Evolutionary conservation across 2,113 vertebrate species (phyloP).

Genomic region (Oxyura jamaicensis): DNA sequence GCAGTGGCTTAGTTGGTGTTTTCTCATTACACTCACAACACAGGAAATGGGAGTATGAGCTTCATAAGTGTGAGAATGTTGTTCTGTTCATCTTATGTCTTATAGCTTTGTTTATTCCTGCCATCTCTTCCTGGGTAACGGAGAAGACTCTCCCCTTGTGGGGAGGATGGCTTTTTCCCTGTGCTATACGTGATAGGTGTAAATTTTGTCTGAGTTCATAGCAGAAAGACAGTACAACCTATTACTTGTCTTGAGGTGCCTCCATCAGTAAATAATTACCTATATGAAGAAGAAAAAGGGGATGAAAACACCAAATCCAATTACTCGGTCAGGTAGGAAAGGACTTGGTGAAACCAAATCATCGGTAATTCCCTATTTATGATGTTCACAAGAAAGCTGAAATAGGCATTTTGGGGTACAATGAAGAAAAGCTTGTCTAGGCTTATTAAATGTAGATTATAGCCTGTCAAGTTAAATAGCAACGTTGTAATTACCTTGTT

Average conservation of each 20-base stretch:
- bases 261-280: not conserved
- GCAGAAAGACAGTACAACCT: not conserved
- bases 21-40: not conserved
- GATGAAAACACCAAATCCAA: not conserved
- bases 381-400: not conserved
- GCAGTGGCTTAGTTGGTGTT: not conserved
- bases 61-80: not conserved
- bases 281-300: not conserved
- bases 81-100: not conserved
- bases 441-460: conserved; percentile 60
- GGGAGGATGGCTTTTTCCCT: not conserved
- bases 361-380: not conserved
- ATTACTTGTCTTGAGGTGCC: not conserved
- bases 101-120: not conserved
- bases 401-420: conserved; percentile 35
- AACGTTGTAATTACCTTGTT: conserved; percentile 64
- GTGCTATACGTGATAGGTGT: not conserved
- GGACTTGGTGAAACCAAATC: not conserved
- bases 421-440: conserved; percentile 9
- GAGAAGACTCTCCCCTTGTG: not conserved
- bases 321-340: not conserved
- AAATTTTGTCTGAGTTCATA: not conserved
- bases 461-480: conserved; percentile 45
- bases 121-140: not conserved
- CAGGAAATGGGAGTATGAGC: not conserved